These are phyloP conservation scores for Melitaea cinxia DNA, from an alignment of 1,140 invertebrate genomes.

Conservation along the genomic window DNA sequence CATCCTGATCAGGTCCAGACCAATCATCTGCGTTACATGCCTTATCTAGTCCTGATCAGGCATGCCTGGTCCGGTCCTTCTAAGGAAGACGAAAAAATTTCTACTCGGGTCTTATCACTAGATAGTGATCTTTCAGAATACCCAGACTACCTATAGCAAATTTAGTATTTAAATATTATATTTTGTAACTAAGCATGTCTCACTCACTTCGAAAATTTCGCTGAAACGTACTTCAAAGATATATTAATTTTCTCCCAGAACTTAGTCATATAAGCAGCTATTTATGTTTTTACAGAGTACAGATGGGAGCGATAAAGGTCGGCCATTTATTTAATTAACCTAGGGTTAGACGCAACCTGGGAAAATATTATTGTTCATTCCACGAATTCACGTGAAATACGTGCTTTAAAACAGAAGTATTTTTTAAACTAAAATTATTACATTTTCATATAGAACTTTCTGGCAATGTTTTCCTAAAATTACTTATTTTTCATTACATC, in stretches of 20 bases:
- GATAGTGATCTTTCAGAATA: too few species aligned
- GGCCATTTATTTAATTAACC: conserved; percentile 18
- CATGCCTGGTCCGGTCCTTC: too few species aligned
- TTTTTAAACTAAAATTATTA: not conserved
- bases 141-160: too few species aligned
- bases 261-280: not conserved
- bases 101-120: too few species aligned
- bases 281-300: conserved; percentile 3
- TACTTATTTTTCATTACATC: too few species aligned
- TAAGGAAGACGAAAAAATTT: too few species aligned
- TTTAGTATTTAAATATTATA: too few species aligned
- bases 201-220: not conserved
- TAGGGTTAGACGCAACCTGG: conserved; percentile 7
- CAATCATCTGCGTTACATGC: too few species aligned
- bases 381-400: not conserved
- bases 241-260: not conserved
- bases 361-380: conserved; percentile 3
- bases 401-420: conserved; percentile 1
- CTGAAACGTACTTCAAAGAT: not conserved
- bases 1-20: too few species aligned
- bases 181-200: too few species aligned
- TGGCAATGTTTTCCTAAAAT: not conserved
- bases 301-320: conserved; percentile 19
- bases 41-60: too few species aligned
- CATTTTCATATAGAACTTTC: not conserved